phyloP scores from a whole-genome alignment of 2,888 invertebrate genomes.

The Linyphia triangularis region DNA sequence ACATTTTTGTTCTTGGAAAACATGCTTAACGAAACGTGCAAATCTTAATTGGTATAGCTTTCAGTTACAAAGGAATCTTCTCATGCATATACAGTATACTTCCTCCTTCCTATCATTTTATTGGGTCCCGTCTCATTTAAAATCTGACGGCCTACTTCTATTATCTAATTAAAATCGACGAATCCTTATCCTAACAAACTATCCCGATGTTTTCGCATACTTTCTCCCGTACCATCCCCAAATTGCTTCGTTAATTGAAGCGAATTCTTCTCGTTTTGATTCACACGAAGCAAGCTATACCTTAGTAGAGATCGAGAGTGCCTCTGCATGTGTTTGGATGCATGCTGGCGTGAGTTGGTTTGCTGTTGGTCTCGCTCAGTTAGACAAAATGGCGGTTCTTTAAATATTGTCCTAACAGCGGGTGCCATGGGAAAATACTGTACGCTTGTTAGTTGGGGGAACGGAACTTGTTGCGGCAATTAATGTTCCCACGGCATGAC shows the following conservation, averaged over 20 bases:
- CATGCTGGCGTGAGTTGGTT: not conserved
- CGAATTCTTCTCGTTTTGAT: not conserved
- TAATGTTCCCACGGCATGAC: not conserved
- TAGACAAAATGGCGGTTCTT: slow-evolving; percentile 24
- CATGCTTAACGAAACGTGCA: slow-evolving; percentile 22
- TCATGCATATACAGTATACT: slow-evolving; percentile 6
- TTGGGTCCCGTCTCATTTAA: slow-evolving; percentile 33
- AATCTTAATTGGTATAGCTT: slow-evolving; percentile 33
- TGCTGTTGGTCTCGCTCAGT: slow-evolving; percentile 38
- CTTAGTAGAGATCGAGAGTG: slow-evolving; percentile 21
- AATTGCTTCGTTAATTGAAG: slow-evolving; percentile 35
- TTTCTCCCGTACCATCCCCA: slow-evolving; percentile 1
- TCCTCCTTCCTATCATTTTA: slow-evolving; percentile 12
- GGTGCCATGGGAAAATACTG: slow-evolving; percentile 57
- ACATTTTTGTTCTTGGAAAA: not conserved
- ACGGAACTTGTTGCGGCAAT: slow-evolving; percentile 2
- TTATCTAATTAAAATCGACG: slow-evolving; percentile 53
- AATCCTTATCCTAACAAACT: slow-evolving; percentile 13
- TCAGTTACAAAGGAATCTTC: not conserved
- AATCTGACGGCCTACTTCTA: slow-evolving; percentile 45
- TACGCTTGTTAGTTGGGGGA: slow-evolving; percentile 11
- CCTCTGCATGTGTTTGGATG: not conserved
- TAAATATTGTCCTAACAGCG: slow-evolving; percentile 59
- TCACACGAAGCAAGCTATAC: slow-evolving; percentile 2
- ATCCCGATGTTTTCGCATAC: not conserved